phyloP scores from a whole-genome alignment of 2,797 vertebrate genomes.

The Sebastes aleutianus region DNA sequence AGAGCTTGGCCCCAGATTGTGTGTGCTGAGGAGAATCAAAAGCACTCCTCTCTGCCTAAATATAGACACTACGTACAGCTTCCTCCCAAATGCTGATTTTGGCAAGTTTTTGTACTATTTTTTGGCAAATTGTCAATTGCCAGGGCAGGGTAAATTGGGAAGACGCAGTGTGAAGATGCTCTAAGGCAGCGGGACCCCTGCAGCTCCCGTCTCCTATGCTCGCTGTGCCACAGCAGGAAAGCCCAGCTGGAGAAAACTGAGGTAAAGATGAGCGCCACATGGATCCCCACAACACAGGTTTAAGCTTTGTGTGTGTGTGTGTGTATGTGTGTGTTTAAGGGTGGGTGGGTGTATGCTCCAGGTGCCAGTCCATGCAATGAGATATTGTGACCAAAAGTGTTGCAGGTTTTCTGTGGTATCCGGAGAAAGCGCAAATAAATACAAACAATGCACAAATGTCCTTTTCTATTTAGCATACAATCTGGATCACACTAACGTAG shows the following conservation, averaged over 20 bases:
- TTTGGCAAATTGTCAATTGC: not conserved
- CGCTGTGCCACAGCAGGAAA: conserved; percentile 30
- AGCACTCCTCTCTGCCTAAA: not conserved
- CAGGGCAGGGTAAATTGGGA: not conserved
- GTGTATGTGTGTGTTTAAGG: not conserved
- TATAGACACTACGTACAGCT: not conserved
- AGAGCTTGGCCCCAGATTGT: not conserved
- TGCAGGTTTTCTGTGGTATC: conserved; percentile 29
- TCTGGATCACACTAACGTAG: conserved; percentile 29
- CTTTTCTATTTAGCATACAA: conserved; percentile 33
- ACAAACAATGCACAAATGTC: conserved; percentile 20
- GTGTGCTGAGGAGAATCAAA: not conserved
- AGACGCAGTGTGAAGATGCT: conserved; percentile 5
- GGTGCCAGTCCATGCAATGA: conserved; percentile 25
- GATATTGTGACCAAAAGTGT: conserved; percentile 33
- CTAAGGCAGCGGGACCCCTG: conserved; percentile 6
- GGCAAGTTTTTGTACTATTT: not conserved
- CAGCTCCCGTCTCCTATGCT: not conserved
- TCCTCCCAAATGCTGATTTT: not conserved
- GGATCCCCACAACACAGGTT: conserved; percentile 14
- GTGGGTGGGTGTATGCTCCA: not conserved
- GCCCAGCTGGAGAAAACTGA: conserved; percentile 22
- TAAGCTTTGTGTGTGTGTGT: conserved; percentile 12
- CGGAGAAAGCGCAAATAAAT: conserved; percentile 13
- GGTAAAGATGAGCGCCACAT: conserved; percentile 16